phyloP scores from a whole-genome alignment of 2,113 vertebrate genomes.

The Rhinoptilus africanus region DNA sequence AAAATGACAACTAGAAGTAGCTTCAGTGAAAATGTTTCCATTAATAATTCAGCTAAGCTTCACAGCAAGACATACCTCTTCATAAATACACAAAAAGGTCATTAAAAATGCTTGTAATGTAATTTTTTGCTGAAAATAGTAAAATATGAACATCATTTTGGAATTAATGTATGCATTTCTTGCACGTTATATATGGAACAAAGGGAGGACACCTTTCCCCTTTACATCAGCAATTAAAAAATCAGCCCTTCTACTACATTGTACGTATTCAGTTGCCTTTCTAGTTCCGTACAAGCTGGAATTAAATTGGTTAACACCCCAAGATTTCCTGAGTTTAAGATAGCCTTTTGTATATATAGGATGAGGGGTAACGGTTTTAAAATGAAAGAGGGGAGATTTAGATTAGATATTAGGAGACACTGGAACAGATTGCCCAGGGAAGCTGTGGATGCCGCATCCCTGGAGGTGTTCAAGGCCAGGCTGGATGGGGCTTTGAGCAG shows the following conservation, averaged over 20 bases:
- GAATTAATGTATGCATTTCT: neutral
- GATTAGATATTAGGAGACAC: no score
- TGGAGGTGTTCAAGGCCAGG: no score
- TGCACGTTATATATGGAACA: neutral
- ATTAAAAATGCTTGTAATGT: neutral
- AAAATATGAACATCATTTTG: neutral
- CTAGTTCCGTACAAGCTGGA: neutral
- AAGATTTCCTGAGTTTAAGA: neutral
- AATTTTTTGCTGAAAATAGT: neutral
- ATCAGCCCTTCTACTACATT: neutral
- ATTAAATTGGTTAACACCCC: neutral
- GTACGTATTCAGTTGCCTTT: neutral
- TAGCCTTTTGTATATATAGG: neutral
- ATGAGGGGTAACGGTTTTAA: no score
- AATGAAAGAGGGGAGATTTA: no score
- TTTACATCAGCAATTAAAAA: neutral
- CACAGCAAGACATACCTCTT: neutral
- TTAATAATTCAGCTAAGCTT: conserved; percentile 5
- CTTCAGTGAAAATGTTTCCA: neutral
- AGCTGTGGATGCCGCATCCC: no score
- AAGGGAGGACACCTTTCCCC: neutral
- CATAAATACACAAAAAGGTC: neutral
- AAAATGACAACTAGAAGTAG: neutral
- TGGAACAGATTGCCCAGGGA: no score
- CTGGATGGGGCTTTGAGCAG: no score